Percentiles rank a stretch among this genome's conserved stretches.
Conservation (phyloP, 1,140 invertebrate genomes). For the Brachystomella parvula region DNA sequence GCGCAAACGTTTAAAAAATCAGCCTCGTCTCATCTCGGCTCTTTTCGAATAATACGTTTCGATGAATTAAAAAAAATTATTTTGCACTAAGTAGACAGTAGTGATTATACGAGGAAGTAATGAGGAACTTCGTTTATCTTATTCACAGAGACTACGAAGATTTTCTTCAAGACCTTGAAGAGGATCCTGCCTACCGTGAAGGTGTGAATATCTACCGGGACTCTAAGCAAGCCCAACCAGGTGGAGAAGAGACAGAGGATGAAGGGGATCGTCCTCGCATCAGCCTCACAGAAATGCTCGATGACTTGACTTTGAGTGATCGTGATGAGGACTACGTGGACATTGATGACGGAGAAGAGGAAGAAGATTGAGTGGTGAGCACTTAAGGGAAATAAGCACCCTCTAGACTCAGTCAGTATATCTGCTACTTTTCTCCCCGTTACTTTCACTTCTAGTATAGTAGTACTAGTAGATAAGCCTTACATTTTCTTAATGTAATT, state of each 20-base stretch:
- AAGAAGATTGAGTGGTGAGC: slow-evolving; percentile 8
- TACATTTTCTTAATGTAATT: slow-evolving; percentile 11
- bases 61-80: no score
- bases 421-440: background rate
- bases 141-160: slow-evolving; percentile 77
- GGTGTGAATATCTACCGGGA: slow-evolving; percentile 92
- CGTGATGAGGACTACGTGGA: slow-evolving; percentile 26
- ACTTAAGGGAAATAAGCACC: background rate
- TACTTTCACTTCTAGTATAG: background rate
- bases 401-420: background rate
- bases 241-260: slow-evolving; percentile 51
- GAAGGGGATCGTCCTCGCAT: slow-evolving; percentile 70
- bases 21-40: no score
- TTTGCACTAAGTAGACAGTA: no score
- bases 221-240: slow-evolving; percentile 32
- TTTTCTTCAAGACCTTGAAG: slow-evolving; percentile 95
- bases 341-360: slow-evolving; percentile 22
- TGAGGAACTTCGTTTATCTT: no score
- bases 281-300: slow-evolving; percentile 94
- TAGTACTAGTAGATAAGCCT: background rate
- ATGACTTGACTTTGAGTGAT: slow-evolving; percentile 79
- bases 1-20: no score
- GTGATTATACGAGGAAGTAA: no score
- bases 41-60: no score
- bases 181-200: slow-evolving; percentile 77